Conservation (phyloP, 2,888 invertebrate genomes). For the Agonopterix subpropinquella region DNA sequence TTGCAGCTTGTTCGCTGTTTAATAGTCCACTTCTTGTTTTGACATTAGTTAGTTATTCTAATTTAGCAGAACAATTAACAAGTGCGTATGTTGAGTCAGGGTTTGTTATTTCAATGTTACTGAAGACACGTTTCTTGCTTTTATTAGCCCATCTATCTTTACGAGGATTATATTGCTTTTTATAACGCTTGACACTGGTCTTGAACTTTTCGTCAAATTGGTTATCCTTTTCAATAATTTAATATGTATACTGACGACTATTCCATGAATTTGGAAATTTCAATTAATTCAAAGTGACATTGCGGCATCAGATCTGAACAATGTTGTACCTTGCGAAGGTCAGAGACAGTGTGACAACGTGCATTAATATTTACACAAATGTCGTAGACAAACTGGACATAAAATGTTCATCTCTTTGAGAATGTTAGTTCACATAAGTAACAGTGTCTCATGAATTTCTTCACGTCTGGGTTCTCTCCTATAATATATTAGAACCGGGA, state of each 20-base stretch:
- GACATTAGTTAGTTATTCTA: conserved; percentile 6
- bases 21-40: conserved; percentile 27
- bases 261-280: too few relatives aligned
- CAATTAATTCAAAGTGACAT: too few relatives aligned
- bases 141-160: too few relatives aligned
- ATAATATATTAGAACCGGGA: conserved; percentile 13
- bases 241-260: too few relatives aligned
- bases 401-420: conserved; percentile 12
- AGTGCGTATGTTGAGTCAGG: neutral
- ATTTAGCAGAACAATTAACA: conserved; percentile 9
- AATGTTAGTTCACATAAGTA: conserved; percentile 13
- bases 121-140: too few relatives aligned
- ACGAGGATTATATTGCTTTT: too few relatives aligned
- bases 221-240: neutral
- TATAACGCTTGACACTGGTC: too few relatives aligned
- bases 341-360: too few relatives aligned
- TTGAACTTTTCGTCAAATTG: too few relatives aligned
- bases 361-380: neutral
- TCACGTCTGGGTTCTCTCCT: conserved; percentile 8
- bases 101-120: too few relatives aligned
- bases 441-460: conserved; percentile 17
- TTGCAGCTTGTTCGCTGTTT: conserved; percentile 29
- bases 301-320: too few relatives aligned
- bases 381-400: neutral
- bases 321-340: too few relatives aligned